A percentile compares a stretch with the other conserved stretches of the same genome.
Conservation (phyloP, 1,140 invertebrate genomes). For the Branchinecta lynchi region DNA sequence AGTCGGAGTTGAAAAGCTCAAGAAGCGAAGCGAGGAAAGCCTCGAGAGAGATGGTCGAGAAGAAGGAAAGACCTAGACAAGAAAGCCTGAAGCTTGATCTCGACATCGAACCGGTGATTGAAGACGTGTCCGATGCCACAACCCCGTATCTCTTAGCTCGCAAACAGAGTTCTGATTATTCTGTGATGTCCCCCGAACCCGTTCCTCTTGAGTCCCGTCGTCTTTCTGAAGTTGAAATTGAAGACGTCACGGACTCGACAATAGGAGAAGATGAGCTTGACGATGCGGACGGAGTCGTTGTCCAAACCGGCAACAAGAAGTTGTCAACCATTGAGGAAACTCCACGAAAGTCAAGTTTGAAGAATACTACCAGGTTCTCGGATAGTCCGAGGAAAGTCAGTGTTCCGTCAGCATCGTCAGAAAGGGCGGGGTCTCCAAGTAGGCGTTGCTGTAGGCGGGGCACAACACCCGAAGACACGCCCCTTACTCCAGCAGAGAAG, state of each 20-base stretch:
- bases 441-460: not conserved
- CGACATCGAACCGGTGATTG: not conserved
- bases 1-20: not conserved
- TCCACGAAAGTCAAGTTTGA: no score
- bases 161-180: not conserved
- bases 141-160: not conserved
- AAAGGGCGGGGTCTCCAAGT: not conserved
- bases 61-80: not conserved
- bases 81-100: not conserved
- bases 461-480: not conserved
- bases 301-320: not conserved
- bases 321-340: not conserved
- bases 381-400: not conserved
- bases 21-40: not conserved
- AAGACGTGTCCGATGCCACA: not conserved
- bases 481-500: not conserved
- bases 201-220: not conserved
- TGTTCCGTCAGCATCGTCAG: not conserved
- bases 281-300: not conserved
- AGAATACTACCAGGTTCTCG: not conserved
- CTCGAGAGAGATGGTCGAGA: not conserved
- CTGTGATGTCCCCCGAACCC: not conserved
- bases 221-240: not conserved
- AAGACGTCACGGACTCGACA: not conserved
- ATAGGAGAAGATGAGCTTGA: not conserved